Evolutionary conservation across 2,888 invertebrate species (phyloP), one percentile per base, ranked within the genome.

Genomic region (Drosophila rubida): DNA sequence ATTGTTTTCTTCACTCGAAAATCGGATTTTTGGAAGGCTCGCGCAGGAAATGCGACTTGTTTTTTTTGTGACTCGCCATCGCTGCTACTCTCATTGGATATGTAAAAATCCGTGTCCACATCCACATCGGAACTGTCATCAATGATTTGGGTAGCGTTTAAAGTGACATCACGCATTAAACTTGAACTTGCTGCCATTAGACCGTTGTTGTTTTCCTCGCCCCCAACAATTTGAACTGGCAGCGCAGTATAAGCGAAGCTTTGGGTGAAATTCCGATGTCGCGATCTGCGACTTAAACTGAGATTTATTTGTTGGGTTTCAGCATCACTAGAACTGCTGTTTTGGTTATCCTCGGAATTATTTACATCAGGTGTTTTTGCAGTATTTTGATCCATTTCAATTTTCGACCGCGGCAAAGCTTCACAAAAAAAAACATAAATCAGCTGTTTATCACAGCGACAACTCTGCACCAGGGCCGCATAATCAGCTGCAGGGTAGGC

Each of bases 61-160:
- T 45, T 65, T 6, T 54, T 70, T 11, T 3, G 32, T 11, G 39
- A 4, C 14, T 49, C 44, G 19, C 39, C 50, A 39, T 76, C 79
- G 13, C 55, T 84, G 45, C 82, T 86, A 45, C 78, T 84, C n/a
- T 73, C 87, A 49, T 67, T 59, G 0, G 87, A 84, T 41, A 82
- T 87, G 46, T 87, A 71, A 7, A 59, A 62, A 23, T 87, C 85
- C 0, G 76, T 54, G 14, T 84, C 81, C 32, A 58, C 45, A 41
- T 78, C 73, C 4, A 53, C 50, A 19, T 84, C 81, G 11, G 81
- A 69, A 8, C 39, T 51, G 19, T 82, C 87, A 2, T 68, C 69
- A 48, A 87, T 80, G 16, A 77, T 45, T 41, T 75, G 80, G 1
- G 77, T 32, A 2, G 57, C 61, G 0, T 30, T 58, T 25, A 87